These are phyloP conservation scores for Dinocampus coccinellae DNA, from an alignment of 2,888 invertebrate genomes.

Conservation along the genomic window DNA sequence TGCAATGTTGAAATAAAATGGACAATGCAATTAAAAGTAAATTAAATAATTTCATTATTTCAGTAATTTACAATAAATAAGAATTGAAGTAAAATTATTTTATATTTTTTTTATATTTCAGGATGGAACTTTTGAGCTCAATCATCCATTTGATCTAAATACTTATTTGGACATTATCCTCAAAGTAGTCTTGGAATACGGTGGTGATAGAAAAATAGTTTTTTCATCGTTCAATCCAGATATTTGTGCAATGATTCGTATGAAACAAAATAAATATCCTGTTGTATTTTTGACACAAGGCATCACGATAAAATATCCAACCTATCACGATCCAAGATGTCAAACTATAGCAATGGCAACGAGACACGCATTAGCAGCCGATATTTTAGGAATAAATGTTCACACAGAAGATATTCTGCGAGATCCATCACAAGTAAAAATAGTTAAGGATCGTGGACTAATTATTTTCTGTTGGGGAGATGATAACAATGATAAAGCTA, in stretches of 20 bases:
- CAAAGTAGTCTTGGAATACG: constrained; percentile 85
- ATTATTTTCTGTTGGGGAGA: constrained; percentile 98
- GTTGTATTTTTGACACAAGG: constrained; percentile 94
- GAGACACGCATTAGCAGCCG: constrained; percentile 84
- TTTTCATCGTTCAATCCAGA: constrained; percentile 98
- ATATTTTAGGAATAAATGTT: constrained; percentile 90
- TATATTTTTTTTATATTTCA: constrained; percentile 53
- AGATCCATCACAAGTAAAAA: constrained; percentile 84
- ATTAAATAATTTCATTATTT: constrained; percentile 5
- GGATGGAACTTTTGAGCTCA: constrained; percentile 89
- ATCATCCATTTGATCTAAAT: constrained; percentile 92
- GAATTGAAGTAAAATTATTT: not conserved
- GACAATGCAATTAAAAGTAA: constrained; percentile 85
- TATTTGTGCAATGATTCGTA: constrained; percentile 91
- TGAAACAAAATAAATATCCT: constrained; percentile 97
- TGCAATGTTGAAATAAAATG: constrained; percentile 99
- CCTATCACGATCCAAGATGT: constrained; percentile 88
- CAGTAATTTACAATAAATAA: not conserved
- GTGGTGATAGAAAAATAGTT: constrained; percentile 85
- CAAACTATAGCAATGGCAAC: constrained; percentile 85
- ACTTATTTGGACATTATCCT: constrained; percentile 91
- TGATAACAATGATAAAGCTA: constrained; percentile 90
- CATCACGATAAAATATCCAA: constrained; percentile 78
- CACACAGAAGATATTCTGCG: constrained; percentile 92
- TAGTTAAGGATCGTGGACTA: constrained; percentile 84